A percentile compares a stretch with the other conserved stretches of the same genome.
Evolutionary conservation across 2,797 vertebrate genomes (phyloP).

Genomic region (Tenualosa ilisha): DNA sequence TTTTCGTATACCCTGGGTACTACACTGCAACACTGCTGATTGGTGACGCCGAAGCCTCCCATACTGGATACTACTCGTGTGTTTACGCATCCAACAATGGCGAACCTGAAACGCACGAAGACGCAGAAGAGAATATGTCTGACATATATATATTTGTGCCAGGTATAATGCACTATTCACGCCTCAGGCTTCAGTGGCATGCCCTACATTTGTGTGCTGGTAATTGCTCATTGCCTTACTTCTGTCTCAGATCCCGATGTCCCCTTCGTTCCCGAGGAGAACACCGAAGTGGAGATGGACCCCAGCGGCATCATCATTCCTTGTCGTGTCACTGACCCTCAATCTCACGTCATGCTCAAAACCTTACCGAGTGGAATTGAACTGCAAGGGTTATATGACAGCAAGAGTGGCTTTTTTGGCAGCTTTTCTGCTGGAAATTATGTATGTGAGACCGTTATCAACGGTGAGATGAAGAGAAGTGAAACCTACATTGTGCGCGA

Average conservation of each 20-base stretch:
- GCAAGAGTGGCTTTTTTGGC: constrained; percentile 83
- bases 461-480: constrained; percentile 69
- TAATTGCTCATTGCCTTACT: neutral
- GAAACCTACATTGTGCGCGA: constrained; percentile 78
- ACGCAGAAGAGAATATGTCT: constrained; percentile 64
- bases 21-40: constrained; percentile 83
- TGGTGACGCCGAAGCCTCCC: constrained; percentile 72
- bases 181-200: no score
- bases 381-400: constrained; percentile 75
- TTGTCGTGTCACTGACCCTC: constrained; percentile 84
- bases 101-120: constrained; percentile 51
- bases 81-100: constrained; percentile 60
- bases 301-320: constrained; percentile 72
- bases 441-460: constrained; percentile 79
- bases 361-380: constrained; percentile 65
- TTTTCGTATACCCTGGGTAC: constrained; percentile 74
- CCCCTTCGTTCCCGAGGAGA: constrained; percentile 81
- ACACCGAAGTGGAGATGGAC: constrained; percentile 69
- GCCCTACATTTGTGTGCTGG: neutral
- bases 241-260: constrained; percentile 75
- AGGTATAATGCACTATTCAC: constrained; percentile 67
- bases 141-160: constrained; percentile 88
- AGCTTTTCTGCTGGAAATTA: constrained; percentile 78
- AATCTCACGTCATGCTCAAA: constrained; percentile 75
- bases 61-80: constrained; percentile 85